A percentile compares a stretch with the other conserved stretches of the same genome.
Evolutionary conservation across 2,113 vertebrate genomes (phyloP).

Genomic region (Sylvietta virens): DNA sequence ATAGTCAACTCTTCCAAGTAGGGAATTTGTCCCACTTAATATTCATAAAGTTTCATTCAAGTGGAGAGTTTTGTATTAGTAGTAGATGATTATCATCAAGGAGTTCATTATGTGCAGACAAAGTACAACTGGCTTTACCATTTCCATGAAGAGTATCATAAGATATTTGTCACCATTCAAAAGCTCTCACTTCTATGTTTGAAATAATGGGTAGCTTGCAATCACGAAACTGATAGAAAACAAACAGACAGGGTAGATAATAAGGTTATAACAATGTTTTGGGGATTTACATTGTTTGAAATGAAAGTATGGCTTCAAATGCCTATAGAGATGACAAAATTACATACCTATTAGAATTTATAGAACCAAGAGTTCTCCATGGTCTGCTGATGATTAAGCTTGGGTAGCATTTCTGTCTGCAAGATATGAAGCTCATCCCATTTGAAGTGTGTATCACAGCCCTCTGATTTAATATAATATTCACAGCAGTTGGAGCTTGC

Average conservation of each 20-base stretch:
- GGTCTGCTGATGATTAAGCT: not conserved
- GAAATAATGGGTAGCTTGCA: not conserved
- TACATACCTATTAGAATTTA: not conserved
- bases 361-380: not conserved
- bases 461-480: not conserved
- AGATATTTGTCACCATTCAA: not conserved
- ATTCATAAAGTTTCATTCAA: not conserved
- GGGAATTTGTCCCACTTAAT: not conserved
- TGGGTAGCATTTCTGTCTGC: not conserved
- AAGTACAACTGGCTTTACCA: not conserved
- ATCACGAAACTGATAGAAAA: not conserved
- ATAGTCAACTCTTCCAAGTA: not conserved
- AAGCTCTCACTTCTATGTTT: not conserved
- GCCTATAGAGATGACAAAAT: not conserved
- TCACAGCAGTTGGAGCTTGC: not conserved
- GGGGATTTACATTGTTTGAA: not conserved
- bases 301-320: not conserved
- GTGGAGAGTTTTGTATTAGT: not conserved
- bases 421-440: not conserved
- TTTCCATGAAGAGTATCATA: not conserved
- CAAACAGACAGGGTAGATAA: not conserved
- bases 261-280: not conserved
- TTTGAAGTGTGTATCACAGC: not conserved
- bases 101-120: not conserved
- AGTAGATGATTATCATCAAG: not conserved